A percentile compares a stretch with the other conserved stretches of the same genome.
phyloP scores from a whole-genome alignment of 2,113 vertebrate species.

The Pangasianodon gigas region DNA sequence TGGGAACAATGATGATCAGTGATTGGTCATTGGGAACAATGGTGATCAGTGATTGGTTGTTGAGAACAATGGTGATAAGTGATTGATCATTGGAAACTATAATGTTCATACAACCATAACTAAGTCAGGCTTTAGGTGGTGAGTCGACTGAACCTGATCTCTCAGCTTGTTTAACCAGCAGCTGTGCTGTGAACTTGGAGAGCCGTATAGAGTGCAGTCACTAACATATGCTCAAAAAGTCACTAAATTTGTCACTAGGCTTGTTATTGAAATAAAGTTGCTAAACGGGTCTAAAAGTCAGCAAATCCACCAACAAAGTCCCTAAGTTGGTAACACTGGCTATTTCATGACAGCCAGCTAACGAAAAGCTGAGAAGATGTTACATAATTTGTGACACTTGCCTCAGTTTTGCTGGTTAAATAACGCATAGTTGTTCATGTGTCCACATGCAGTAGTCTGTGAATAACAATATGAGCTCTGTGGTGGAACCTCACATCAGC shows the following conservation, averaged over 20 bases:
- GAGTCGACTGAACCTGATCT: background rate
- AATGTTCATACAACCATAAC: background rate
- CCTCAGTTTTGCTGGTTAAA: background rate
- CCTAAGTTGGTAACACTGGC: background rate
- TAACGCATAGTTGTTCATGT: background rate
- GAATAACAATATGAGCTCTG: conserved; percentile 20
- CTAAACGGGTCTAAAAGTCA: background rate
- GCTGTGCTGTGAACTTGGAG: background rate
- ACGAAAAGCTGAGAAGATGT: background rate
- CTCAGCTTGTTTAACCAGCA: background rate
- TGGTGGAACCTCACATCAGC: background rate
- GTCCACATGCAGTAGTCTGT: background rate
- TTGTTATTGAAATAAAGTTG: background rate
- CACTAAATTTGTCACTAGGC: background rate
- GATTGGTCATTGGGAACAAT: background rate
- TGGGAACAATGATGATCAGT: background rate
- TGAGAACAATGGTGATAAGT: background rate
- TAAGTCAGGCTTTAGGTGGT: background rate
- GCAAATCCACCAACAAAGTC: background rate
- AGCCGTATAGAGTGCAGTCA: background rate
- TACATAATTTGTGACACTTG: background rate
- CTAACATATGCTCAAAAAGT: background rate
- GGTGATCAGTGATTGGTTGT: background rate
- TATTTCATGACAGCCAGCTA: background rate
- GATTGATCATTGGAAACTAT: background rate